Evolutionary conservation across 1,140 invertebrate genomes (phyloP), one percentile per base, ranked within the genome.

Genomic region (Nebria ingens): DNA sequence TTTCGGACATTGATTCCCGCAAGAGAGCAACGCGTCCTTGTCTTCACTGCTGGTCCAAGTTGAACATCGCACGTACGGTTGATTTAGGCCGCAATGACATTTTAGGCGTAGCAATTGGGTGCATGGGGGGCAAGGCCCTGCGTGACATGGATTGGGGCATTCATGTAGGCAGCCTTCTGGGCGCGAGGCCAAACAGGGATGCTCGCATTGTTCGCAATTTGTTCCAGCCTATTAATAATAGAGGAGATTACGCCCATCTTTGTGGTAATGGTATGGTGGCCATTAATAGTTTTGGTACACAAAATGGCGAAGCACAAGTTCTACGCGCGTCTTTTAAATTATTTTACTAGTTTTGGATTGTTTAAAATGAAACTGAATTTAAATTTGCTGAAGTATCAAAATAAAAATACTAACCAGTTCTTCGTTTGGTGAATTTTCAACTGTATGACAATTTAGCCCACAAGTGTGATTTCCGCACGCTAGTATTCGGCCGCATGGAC

Each of bases 1-100:
- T 73, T 86, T 91, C 1, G 90, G 85, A 68, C 93, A 97, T 56
- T 87, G 87, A 68, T 90, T 90, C 50, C 83, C 82, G 67, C 91
- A 93, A 56, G 81, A 83, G 21, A 84, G 73, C 59, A 86, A 67
- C 58, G 73, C 67, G 40, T 77, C 69, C 22, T 76, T 78, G 22
- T 80, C 65, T 2, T 70, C 75, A 1, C 79, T 72, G 12, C 69
- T 68, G 4, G 75, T 79, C 63, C 87, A 79, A 61, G 86, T 79
- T 25, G 68, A 68, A 65, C 93, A 95, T 20, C 79, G 72, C 38
- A 90, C 74, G 59, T 89, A 87, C 12, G 87, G 68, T 45, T 86
- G 79, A 53, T 81, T 83, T 1, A 89, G 73, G 1, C 81, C 79
- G 67, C 93, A 96, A 65, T 93, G 87, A 61, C 93, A 96, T 25